Evolutionary conservation across 2,797 vertebrate species (phyloP).

Genomic region (Enteromius trimaculatus): DNA sequence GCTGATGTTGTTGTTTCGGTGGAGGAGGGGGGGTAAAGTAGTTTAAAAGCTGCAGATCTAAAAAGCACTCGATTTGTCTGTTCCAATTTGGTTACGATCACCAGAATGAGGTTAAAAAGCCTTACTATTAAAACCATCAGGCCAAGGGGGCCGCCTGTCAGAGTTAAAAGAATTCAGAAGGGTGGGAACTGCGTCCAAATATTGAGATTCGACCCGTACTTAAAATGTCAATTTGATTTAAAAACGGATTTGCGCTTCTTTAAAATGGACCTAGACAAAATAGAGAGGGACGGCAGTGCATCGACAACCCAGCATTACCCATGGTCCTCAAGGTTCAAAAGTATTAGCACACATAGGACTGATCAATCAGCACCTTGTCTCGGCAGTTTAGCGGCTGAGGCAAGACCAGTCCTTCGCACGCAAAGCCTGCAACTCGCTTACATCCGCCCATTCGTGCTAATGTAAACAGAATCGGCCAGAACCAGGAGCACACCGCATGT

Average conservation of each 20-base stretch:
- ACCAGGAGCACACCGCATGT: conserved; percentile 43
- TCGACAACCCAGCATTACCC: conserved; percentile 75
- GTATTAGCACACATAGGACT: conserved; percentile 73
- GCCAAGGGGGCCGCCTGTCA: conserved; percentile 41
- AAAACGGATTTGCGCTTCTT: conserved; percentile 66
- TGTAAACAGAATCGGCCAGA: conserved; percentile 57
- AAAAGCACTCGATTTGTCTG: conserved; percentile 57
- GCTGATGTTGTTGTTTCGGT: conserved; percentile 30
- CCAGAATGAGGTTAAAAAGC: conserved; percentile 62
- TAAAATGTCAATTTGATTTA: conserved; percentile 25
- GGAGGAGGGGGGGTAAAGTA: conserved; percentile 11
- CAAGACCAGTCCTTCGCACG: conserved; percentile 37
- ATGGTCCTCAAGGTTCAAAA: conserved; percentile 74
- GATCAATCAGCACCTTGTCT: conserved; percentile 55
- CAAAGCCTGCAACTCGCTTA: conserved; percentile 12
- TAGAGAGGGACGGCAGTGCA: conserved; percentile 70
- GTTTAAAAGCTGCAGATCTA: conserved; percentile 59
- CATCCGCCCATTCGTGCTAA: conserved; percentile 6
- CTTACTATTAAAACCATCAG: conserved; percentile 45
- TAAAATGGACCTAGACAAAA: conserved; percentile 65
- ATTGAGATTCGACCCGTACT: not conserved
- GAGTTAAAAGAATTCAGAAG: conserved; percentile 19
- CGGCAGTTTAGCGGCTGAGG: conserved; percentile 56
- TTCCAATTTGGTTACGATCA: conserved; percentile 59
- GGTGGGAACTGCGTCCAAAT: conserved; percentile 14